These are phyloP conservation scores for Macropus fuliginosus DNA, from an alignment of 2,797 vertebrate species.

Conservation along the genomic window DNA sequence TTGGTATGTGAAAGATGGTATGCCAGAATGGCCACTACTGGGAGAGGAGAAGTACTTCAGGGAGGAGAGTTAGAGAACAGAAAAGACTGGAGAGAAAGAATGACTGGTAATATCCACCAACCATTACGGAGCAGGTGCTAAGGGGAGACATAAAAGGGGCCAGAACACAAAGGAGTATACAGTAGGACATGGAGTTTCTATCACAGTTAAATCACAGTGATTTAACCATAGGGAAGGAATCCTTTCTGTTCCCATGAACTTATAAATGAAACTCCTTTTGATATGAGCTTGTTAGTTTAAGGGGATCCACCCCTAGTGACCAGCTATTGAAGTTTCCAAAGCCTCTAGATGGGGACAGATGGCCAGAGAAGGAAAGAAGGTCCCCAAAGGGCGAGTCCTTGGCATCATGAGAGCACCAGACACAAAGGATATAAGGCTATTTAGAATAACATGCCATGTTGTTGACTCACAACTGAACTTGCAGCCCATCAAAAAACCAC, in stretches of 20 bases:
- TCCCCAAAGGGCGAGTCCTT: background rate
- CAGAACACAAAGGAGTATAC: background rate
- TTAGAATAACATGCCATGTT: background rate
- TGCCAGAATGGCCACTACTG: background rate
- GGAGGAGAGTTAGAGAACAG: background rate
- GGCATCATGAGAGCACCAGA: background rate
- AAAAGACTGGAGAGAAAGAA: background rate
- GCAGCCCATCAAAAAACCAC: background rate
- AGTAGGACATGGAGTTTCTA: background rate
- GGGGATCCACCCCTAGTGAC: background rate
- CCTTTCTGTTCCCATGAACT: background rate
- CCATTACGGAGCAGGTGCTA: background rate
- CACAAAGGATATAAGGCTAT: background rate
- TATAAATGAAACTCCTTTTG: background rate
- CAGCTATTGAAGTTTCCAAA: background rate
- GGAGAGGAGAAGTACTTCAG: background rate
- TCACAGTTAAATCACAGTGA: background rate
- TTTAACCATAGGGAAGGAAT: background rate
- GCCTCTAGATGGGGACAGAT: background rate
- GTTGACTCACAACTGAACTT: background rate
- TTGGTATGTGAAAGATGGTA: background rate
- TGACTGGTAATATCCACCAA: background rate
- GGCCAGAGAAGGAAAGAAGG: background rate
- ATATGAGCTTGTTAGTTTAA: background rate
- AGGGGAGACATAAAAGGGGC: background rate